A percentile compares a stretch with the other conserved stretches of the same genome.
Evolutionary conservation across 2,797 vertebrate genomes (phyloP).

Genomic region (Alcedo atthis): DNA sequence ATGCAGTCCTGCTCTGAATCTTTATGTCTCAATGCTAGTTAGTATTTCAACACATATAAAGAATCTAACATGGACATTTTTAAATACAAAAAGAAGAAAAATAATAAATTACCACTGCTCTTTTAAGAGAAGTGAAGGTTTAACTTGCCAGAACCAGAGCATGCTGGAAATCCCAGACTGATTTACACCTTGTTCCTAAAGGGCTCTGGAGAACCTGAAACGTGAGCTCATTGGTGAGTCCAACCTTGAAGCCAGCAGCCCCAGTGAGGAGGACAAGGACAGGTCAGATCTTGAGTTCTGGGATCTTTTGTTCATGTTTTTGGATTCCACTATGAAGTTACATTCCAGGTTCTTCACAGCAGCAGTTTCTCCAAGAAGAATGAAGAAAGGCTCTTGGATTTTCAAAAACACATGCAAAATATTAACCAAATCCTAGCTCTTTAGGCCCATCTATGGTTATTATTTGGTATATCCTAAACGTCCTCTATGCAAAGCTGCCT

Average conservation of each 20-base stretch:
- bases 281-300: not conserved
- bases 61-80: not conserved
- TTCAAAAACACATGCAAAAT: not conserved
- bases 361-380: not conserved
- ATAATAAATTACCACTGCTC: not conserved
- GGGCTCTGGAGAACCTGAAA: conserved; percentile 43
- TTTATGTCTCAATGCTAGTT: not conserved
- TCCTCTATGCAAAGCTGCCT: not conserved
- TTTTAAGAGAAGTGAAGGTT: not conserved
- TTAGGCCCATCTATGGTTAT: not conserved
- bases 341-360: conserved; percentile 7
- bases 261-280: not conserved
- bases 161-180: not conserved
- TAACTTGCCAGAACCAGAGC: not conserved
- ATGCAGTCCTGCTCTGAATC: not conserved
- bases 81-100: not conserved
- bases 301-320: not conserved
- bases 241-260: not conserved
- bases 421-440: not conserved
- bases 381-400: not conserved
- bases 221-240: not conserved
- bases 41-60: not conserved
- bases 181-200: not conserved
- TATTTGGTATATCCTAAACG: not conserved
- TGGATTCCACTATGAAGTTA: not conserved